These are phyloP conservation scores for Pogonocichla stellata DNA, from an alignment of 2,113 vertebrate genomes.

Conservation along the genomic window DNA sequence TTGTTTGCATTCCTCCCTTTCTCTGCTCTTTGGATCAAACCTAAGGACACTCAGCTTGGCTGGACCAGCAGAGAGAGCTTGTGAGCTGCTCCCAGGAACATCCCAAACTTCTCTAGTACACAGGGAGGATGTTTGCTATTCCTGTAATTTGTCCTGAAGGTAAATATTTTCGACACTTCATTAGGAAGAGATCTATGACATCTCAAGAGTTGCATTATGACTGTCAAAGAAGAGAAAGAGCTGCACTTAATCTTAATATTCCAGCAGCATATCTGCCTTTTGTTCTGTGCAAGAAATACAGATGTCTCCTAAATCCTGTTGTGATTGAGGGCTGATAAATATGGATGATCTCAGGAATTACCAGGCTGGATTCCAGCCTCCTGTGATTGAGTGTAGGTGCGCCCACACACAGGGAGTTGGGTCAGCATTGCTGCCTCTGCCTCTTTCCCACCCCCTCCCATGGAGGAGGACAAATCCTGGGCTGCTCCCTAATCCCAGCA, in stretches of 20 bases:
- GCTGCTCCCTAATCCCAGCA: not conserved
- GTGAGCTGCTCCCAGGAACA: not conserved
- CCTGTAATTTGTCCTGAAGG: slow-evolving; percentile 40
- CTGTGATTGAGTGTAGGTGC: not conserved
- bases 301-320: slow-evolving; percentile 8
- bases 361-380: not conserved
- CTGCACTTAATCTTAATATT: slow-evolving; percentile 24
- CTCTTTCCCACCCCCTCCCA: not conserved
- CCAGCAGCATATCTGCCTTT: not conserved
- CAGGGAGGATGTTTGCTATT: not conserved
- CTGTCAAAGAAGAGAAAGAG: slow-evolving; percentile 55
- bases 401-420: not conserved
- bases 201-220: slow-evolving; percentile 31
- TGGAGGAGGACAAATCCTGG: accelerated
- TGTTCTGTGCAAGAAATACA: slow-evolving; percentile 10
- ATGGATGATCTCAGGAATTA: not conserved
- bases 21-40: not conserved
- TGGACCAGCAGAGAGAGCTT: slow-evolving; percentile 6
- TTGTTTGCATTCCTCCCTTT: not conserved
- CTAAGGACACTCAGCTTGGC: not conserved
- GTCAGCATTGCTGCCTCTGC: accelerated
- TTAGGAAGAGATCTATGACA: slow-evolving; percentile 35
- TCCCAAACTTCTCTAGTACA: not conserved
- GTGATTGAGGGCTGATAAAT: slow-evolving; percentile 12
- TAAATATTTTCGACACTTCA: slow-evolving; percentile 61